phyloP scores from a whole-genome alignment of 2,888 invertebrate species.

The Tachystola acroxantha region DNA sequence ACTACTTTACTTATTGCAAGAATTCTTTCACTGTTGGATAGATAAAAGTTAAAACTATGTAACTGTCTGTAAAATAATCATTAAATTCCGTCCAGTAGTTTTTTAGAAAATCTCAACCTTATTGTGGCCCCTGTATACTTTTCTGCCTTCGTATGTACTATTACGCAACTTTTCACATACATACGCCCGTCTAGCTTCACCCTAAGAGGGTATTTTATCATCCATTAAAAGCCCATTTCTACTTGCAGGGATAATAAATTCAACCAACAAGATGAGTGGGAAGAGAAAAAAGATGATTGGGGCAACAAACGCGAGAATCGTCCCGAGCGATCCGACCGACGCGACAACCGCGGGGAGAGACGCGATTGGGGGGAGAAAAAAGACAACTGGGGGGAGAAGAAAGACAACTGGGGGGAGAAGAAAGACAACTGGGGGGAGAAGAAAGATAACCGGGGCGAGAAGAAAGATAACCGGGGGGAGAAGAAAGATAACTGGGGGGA shows the following conservation, averaged over 20 bases:
- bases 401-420: constrained; percentile 17
- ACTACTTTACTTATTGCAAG: too few relatives aligned
- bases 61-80: too few relatives aligned
- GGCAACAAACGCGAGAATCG: constrained; percentile 25
- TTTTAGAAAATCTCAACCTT: too few relatives aligned
- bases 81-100: too few relatives aligned
- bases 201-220: too few relatives aligned
- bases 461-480: constrained; percentile 19
- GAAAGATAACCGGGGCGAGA: constrained; percentile 11
- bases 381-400: constrained; percentile 20
- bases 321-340: constrained; percentile 6
- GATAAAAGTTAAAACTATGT: too few relatives aligned
- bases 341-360: constrained; percentile 20
- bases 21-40: too few relatives aligned
- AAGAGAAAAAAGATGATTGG: constrained; percentile 44
- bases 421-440: constrained; percentile 20
- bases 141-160: too few relatives aligned
- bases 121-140: too few relatives aligned
- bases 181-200: too few relatives aligned
- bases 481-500: constrained; percentile 14
- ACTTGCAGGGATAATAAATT: constrained; percentile 20
- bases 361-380: neutral
- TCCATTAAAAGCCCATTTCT: too few relatives aligned
- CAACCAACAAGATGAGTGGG: constrained; percentile 27
- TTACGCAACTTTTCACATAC: too few relatives aligned